Evolutionary conservation across 1,140 invertebrate genomes (phyloP).

Genomic region (Elymnias hypermnestra): DNA sequence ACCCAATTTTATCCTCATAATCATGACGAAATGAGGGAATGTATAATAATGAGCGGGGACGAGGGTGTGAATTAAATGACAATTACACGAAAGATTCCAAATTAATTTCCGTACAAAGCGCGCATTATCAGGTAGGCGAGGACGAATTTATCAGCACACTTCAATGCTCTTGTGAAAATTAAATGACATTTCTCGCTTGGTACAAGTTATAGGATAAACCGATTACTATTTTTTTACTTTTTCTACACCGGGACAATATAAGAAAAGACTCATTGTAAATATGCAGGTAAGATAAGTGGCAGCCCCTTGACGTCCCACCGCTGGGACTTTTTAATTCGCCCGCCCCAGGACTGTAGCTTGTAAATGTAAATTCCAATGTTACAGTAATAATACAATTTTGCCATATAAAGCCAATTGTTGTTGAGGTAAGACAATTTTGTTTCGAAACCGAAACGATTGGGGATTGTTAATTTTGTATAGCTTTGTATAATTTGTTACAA

Average conservation of each 20-base stretch:
- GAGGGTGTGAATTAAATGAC: conserved; percentile 46
- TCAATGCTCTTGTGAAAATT: conserved; percentile 64
- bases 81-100: conserved; percentile 52
- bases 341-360: no score
- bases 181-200: conserved; percentile 57
- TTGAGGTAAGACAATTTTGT: no score
- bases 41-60: not conserved
- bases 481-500: no score
- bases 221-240: not conserved
- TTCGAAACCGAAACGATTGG: no score
- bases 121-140: conserved; percentile 50
- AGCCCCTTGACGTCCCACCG: no score
- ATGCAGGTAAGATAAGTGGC: no score
- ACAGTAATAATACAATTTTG: no score
- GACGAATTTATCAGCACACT: conserved; percentile 62
- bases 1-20: conserved; percentile 9
- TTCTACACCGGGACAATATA: not conserved
- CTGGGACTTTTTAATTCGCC: no score
- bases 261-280: no score
- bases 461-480: no score
- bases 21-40: conserved; percentile 3
- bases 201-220: conserved; percentile 12
- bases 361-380: not conserved
- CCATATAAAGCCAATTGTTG: no score
- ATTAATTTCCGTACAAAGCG: conserved; percentile 54